A percentile compares a stretch with the other conserved stretches of the same genome.
These are phyloP conservation scores for Zosterops japonicus DNA, from an alignment of 2,113 vertebrate species.

Conservation along the genomic window DNA sequence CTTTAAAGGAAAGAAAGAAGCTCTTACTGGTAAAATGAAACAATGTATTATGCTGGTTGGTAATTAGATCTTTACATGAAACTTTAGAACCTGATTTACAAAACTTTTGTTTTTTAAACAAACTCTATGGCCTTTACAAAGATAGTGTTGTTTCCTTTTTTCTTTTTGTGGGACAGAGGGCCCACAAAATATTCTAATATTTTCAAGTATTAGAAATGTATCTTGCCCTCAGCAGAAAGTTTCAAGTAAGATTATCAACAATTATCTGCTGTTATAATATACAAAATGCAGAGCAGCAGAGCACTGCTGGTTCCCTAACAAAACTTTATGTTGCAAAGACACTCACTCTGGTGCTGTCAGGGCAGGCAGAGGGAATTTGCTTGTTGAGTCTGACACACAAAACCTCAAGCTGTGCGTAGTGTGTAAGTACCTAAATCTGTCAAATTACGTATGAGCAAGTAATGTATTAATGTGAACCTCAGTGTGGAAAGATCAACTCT, in stretches of 20 bases:
- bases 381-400: not conserved
- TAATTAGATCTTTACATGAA: not conserved
- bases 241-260: not conserved
- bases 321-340: not conserved
- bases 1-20: not conserved
- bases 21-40: not conserved
- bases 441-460: not conserved
- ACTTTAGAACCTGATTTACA: not conserved
- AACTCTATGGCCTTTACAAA: not conserved
- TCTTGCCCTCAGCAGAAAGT: not conserved
- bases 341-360: not conserved
- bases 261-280: not conserved
- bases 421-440: not conserved
- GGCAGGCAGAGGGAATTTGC: not conserved
- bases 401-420: not conserved
- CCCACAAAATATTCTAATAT: not conserved
- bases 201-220: not conserved
- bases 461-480: accelerated
- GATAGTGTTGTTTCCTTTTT: not conserved
- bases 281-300: not conserved
- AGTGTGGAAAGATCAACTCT: not conserved
- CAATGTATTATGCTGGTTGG: not conserved
- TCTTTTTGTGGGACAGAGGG: not conserved
- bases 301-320: not conserved
- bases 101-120: not conserved